Conservation (phyloP, 2,888 invertebrate species). For the Drosophila neonasuta region DNA sequence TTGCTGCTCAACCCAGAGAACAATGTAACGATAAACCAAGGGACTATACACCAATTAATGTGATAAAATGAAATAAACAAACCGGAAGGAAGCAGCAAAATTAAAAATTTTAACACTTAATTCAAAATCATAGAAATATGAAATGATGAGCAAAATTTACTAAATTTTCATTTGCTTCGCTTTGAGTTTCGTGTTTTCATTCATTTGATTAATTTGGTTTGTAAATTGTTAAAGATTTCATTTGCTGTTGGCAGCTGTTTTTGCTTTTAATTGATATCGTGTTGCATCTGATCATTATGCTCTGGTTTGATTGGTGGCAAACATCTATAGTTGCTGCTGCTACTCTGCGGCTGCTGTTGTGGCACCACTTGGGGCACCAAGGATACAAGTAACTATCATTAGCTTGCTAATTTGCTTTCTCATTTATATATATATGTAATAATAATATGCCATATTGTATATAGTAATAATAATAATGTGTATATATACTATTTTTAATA, state of each 20-base stretch:
- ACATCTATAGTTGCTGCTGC: constrained; percentile 32
- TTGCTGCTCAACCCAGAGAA: constrained; percentile 52
- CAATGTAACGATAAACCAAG: constrained; percentile 61
- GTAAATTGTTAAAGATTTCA: constrained; percentile 53
- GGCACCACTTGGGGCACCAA: constrained; percentile 38
- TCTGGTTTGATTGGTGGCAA: constrained; percentile 33
- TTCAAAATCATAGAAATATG: constrained; percentile 12
- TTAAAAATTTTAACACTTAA: constrained; percentile 7
- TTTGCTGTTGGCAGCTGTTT: constrained; percentile 72
- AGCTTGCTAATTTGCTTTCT: constrained; percentile 54
- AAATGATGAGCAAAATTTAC: constrained; percentile 44
- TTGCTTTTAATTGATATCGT: constrained; percentile 72
- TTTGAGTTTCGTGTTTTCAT: constrained; percentile 23
- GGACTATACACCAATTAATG: constrained; percentile 44
- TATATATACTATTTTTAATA: constrained; percentile 59
- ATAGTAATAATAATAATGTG: constrained; percentile 73
- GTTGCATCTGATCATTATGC: constrained; percentile 37
- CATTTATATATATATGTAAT: constrained; percentile 60
- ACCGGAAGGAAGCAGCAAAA: constrained; percentile 34
- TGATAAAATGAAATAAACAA: constrained; percentile 43
- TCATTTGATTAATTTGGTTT: constrained; percentile 34
- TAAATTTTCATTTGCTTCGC: constrained; percentile 32
- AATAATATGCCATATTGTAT: constrained; percentile 74
- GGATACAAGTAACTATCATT: constrained; percentile 31
- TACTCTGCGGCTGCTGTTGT: constrained; percentile 14